Base-by-base conservation (phyloP, 2,888 invertebrate species). In the Campoplex nolae region DNA sequence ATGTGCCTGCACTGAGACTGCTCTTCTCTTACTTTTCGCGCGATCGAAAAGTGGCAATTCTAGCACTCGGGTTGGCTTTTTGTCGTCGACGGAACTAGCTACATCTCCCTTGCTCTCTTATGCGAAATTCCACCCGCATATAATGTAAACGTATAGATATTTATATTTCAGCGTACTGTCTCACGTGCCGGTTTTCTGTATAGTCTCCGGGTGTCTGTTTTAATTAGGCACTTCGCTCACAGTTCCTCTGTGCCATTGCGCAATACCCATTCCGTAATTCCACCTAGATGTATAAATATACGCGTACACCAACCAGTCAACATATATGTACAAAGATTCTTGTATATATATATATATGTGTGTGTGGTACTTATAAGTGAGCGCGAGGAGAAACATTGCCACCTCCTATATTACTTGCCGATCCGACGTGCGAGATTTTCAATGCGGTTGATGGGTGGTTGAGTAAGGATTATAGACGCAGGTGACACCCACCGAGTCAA, bases 191-290 rank as follows among this genome's bases (percentile, higher is more conserved):
- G 90, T 91, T 91, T 92, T 93, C 92, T 70, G 58, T 70, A 70
- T 56, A 83, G 92, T 94, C 94, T 93, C 91, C 91, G 92, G 92
- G 93, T 93, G 95, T 94, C 94, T 93, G 93, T 93, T 94, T 94
- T 95, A 95, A 95, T 95, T 95, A 95, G 95, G 95, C 95, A 95
- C 95, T 95, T 94, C 92, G 93, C 92, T 87, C 79, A 58, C 82
- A 84, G 84, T 82, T 83, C 71, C 87, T 82, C 84, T 74, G 87
- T 84, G 68, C 74, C 78, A 87, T 87, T 73, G 87, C 79, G 91
- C 90, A 90, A 88, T 87, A 83, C 81, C 73, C 81, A 73, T 83
- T 80, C 78, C 79, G 54, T 35, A 56, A 79, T 68, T 38, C 35
- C 56, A 74, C 78, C 79, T 71, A 54, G 74, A 56, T 78, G 54